Evolutionary conservation across 2,888 invertebrate species (phyloP).

Genomic region (Cosmia trapezina): DNA sequence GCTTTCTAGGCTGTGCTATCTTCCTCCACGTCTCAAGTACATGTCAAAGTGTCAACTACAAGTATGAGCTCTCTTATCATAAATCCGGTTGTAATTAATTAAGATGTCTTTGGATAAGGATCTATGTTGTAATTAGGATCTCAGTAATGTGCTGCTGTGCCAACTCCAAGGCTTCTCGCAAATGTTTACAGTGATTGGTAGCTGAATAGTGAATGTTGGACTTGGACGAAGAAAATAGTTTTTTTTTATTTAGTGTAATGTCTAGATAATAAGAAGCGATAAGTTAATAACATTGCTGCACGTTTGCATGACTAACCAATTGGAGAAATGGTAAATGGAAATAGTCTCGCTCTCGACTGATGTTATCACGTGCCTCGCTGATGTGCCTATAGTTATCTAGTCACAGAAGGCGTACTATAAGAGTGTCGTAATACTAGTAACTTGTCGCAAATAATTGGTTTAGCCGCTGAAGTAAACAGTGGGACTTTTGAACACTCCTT

Average conservation of each 20-base stretch:
- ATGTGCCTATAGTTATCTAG: conserved; percentile 55
- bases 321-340: conserved; percentile 72
- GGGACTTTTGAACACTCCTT: conserved; percentile 12
- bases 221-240: conserved; percentile 42
- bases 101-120: conserved; percentile 66
- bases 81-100: conserved; percentile 76
- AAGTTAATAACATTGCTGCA: conserved; percentile 72
- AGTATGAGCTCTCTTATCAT: conserved; percentile 63
- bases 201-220: conserved; percentile 67
- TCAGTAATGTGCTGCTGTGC: conserved; percentile 49
- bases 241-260: conserved; percentile 59
- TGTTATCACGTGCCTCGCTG: conserved; percentile 61
- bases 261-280: conserved; percentile 72
- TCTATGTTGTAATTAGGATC: conserved; percentile 66
- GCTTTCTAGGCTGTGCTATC: conserved; percentile 64
- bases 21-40: conserved; percentile 59
- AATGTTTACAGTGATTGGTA: conserved; percentile 61
- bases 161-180: conserved; percentile 63
- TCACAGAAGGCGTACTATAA: conserved; percentile 43
- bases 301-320: conserved; percentile 71
- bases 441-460: conserved; percentile 43
- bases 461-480: conserved; percentile 36
- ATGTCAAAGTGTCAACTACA: conserved; percentile 70
- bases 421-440: conserved; percentile 53
- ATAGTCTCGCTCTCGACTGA: conserved; percentile 67